Evolutionary conservation across 2,797 vertebrate species (phyloP).

Genomic region (Pelochelys cantorii): DNA sequence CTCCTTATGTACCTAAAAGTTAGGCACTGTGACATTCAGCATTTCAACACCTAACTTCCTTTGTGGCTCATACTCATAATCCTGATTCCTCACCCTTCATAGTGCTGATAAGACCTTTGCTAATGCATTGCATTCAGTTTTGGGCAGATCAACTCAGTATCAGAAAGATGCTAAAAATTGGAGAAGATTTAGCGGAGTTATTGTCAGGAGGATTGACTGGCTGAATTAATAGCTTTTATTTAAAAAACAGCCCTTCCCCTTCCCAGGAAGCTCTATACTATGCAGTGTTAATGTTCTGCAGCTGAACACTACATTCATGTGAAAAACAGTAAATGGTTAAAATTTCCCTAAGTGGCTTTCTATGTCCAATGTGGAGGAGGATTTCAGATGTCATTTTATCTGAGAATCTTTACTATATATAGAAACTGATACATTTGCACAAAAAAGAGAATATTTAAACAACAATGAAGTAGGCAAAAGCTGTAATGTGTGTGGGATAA

Average conservation of each 20-base stretch:
- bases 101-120: background rate
- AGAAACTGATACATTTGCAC: background rate
- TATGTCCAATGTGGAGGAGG: background rate
- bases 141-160: background rate
- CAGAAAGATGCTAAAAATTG: background rate
- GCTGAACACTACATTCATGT: background rate
- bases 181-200: background rate
- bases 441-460: background rate
- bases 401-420: background rate
- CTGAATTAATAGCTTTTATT: background rate
- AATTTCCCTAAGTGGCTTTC: background rate
- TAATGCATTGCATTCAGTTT: background rate
- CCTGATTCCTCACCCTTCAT: background rate
- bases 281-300: background rate
- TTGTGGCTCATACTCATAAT: background rate
- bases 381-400: background rate
- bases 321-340: background rate
- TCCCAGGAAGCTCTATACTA: background rate
- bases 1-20: background rate
- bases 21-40: background rate
- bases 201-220: background rate
- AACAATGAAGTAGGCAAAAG: background rate
- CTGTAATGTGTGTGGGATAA: background rate
- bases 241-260: background rate
- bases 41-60: background rate